These are phyloP conservation scores for Drosophila hawaiiensis DNA, from an alignment of 2,888 invertebrate species.

Conservation along the genomic window DNA sequence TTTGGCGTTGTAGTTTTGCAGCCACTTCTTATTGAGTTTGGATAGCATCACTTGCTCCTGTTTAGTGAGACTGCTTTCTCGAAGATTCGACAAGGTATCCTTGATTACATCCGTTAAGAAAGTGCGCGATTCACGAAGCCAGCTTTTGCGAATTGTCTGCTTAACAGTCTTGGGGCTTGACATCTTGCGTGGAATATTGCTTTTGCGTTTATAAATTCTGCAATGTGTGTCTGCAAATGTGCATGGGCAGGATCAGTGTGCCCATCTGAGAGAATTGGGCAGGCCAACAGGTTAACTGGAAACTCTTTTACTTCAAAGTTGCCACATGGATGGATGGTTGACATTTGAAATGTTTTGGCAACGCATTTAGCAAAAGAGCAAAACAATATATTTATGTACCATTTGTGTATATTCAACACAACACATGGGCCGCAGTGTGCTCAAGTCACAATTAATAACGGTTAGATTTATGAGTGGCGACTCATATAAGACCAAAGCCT, in stretches of 20 bases:
- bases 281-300: neutral
- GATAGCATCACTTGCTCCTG: neutral
- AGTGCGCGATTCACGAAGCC: constrained; percentile 25
- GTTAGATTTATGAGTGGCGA: constrained; percentile 63
- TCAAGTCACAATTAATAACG: constrained; percentile 68
- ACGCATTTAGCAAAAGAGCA: neutral
- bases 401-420: neutral
- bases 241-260: neutral
- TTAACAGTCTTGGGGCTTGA: neutral
- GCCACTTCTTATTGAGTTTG: constrained; percentile 19
- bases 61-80: neutral
- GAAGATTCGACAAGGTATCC: constrained; percentile 1
- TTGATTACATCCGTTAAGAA: constrained; percentile 17
- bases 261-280: neutral
- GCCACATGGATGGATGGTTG: neutral
- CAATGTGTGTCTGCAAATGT: neutral
- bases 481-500: constrained; percentile 49
- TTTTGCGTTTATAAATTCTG: neutral
- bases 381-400: neutral
- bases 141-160: neutral
- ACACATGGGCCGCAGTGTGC: constrained; percentile 7
- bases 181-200: neutral
- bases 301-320: neutral
- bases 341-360: constrained; percentile 1
- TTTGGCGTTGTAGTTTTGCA: neutral